Evolutionary conservation across 2,797 vertebrate genomes (phyloP).

Genomic region (Pteropus rufus): DNA sequence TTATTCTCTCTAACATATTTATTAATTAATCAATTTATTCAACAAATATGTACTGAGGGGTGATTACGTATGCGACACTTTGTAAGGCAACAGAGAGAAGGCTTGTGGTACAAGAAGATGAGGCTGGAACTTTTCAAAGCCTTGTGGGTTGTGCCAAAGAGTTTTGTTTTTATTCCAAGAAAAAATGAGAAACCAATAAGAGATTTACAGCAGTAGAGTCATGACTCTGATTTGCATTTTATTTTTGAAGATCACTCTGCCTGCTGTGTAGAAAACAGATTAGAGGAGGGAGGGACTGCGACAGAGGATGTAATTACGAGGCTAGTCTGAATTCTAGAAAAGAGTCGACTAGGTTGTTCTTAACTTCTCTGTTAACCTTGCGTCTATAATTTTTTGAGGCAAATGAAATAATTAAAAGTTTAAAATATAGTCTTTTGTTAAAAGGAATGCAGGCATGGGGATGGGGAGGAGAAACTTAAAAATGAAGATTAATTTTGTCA

Average conservation of each 20-base stretch:
- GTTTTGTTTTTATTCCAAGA: slow-evolving; percentile 4
- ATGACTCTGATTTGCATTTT: background rate
- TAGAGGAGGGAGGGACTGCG: background rate
- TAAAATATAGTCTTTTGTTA: slow-evolving; percentile 7
- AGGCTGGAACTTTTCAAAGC: background rate
- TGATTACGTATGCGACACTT: background rate
- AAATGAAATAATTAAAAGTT: background rate
- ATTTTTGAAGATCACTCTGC: background rate
- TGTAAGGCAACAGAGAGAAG: background rate
- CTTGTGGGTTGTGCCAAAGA: background rate
- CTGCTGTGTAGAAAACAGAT: background rate
- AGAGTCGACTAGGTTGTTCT: background rate
- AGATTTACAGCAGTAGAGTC: background rate
- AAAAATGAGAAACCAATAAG: background rate
- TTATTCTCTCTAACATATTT: background rate
- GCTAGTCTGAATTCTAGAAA: background rate
- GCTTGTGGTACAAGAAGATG: background rate
- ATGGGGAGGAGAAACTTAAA: background rate
- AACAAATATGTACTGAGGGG: background rate
- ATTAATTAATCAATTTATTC: background rate
- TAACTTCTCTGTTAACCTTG: background rate
- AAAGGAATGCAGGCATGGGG: background rate
- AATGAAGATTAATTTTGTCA: background rate
- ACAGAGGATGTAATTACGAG: background rate
- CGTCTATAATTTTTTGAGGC: background rate